These are phyloP conservation scores for Tanypteryx hageni DNA, from an alignment of 2,888 invertebrate species.

Conservation along the genomic window DNA sequence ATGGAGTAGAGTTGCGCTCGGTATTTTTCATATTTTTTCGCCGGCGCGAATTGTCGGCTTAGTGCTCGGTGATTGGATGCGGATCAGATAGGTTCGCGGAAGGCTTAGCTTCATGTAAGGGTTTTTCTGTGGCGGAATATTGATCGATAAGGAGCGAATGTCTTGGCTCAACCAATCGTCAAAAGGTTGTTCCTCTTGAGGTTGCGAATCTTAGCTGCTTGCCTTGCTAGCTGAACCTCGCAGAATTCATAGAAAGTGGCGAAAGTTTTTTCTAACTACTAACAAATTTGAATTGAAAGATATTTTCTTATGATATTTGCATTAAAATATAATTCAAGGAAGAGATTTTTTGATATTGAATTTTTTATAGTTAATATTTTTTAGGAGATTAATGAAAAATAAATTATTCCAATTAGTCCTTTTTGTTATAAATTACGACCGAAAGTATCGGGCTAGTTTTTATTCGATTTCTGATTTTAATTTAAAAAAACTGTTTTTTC, in stretches of 20 bases:
- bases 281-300: too few species aligned
- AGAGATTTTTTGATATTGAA: too few species aligned
- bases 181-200: not conserved
- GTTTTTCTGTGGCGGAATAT: not conserved
- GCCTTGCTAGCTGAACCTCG: not conserved
- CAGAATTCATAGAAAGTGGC: not conserved
- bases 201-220: not conserved
- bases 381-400: too few species aligned
- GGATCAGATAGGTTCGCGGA: not conserved
- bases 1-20: not conserved
- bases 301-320: too few species aligned
- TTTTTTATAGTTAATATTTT: too few species aligned
- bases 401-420: too few species aligned
- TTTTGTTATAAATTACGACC: too few species aligned
- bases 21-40: not conserved
- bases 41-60: conserved; percentile 42
- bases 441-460: too few species aligned
- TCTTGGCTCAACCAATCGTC: not conserved
- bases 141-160: not conserved
- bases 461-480: too few species aligned
- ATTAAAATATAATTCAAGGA: too few species aligned
- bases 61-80: conserved; percentile 42
- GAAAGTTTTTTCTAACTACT: too few species aligned
- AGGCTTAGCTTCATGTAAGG: not conserved
- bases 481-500: too few species aligned